These are phyloP conservation scores for Drosophila nigromelanica DNA, from an alignment of 1,140 invertebrate genomes.

Conservation along the genomic window DNA sequence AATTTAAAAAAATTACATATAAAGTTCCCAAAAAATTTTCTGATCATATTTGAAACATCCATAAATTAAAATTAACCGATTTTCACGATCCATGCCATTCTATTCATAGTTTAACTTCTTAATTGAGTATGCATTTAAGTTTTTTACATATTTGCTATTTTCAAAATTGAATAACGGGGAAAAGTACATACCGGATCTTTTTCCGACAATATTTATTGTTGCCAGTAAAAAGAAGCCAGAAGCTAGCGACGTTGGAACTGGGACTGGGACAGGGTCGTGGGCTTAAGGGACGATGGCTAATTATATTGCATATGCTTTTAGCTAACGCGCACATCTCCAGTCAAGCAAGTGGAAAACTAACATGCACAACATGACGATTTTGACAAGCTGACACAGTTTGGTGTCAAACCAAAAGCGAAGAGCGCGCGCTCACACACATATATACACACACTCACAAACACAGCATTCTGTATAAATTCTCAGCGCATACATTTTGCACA, in stretches of 20 bases:
- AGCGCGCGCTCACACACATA: constrained; percentile 18
- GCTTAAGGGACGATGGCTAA: constrained; percentile 18
- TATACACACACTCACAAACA: constrained; percentile 12
- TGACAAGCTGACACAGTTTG: constrained; percentile 80
- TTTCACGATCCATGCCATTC: too few species aligned
- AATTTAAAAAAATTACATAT: too few species aligned
- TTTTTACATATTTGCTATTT: too few species aligned
- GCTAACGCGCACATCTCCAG: constrained; percentile 50
- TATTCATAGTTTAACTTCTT: too few species aligned
- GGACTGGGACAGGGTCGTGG: neutral
- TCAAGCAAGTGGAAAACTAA: constrained; percentile 76
- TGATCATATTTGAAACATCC: too few species aligned
- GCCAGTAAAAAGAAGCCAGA: neutral
- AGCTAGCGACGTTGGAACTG: too few species aligned
- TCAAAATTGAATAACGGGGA: too few species aligned
- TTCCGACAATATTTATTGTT: too few species aligned
- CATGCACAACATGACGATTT: constrained; percentile 78
- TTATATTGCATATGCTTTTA: constrained; percentile 38
- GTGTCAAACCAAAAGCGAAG: constrained; percentile 64
- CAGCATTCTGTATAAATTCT: constrained; percentile 69
- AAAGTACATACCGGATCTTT: too few species aligned
- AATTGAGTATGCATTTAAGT: too few species aligned
- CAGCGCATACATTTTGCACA: constrained; percentile 62
- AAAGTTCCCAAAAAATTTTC: too few species aligned
- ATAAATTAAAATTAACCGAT: too few species aligned